Percentiles rank a stretch among this genome's conserved stretches.
These are phyloP conservation scores for Ascaphus truei DNA, from an alignment of 2,113 vertebrate genomes.

Conservation along the genomic window DNA sequence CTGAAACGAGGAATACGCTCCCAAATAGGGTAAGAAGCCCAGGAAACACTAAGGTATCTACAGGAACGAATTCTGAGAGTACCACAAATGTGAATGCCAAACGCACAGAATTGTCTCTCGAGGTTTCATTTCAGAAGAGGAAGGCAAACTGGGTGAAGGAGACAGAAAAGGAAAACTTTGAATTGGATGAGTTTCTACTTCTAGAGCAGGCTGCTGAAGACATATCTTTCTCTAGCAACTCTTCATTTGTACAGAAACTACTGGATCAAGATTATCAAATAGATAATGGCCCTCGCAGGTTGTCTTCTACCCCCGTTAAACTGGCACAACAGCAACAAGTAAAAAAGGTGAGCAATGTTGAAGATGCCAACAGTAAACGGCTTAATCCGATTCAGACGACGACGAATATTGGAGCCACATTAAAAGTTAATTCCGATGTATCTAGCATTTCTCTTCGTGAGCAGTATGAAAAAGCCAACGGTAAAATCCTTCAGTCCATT, in stretches of 20 bases:
- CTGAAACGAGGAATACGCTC: constrained; percentile 14
- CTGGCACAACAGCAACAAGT: constrained; percentile 42
- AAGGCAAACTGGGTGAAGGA: constrained; percentile 74
- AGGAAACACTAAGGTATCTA: constrained; percentile 30
- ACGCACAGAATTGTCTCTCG: constrained; percentile 65
- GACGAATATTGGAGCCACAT: background rate
- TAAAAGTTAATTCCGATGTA: background rate
- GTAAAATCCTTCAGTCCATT: constrained; percentile 11
- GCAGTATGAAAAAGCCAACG: constrained; percentile 14
- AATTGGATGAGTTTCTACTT: constrained; percentile 93
- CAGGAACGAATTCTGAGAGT: constrained; percentile 7
- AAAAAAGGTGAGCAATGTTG: accelerated
- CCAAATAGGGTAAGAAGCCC: constrained; percentile 20
- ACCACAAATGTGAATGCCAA: background rate
- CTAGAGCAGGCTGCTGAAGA: constrained; percentile 91
- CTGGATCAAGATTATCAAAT: constrained; percentile 70
- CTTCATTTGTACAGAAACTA: constrained; percentile 87
- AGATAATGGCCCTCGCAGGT: constrained; percentile 54
- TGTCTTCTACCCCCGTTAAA: constrained; percentile 92
- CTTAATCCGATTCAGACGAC: background rate
- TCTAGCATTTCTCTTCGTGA: constrained; percentile 21
- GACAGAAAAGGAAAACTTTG: constrained; percentile 73
- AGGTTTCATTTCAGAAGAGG: constrained; percentile 79
- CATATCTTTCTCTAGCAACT: constrained; percentile 93
- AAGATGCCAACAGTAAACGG: background rate